Conservation (phyloP, 2,888 invertebrate species). For the Tuberolachnus salignus region DNA sequence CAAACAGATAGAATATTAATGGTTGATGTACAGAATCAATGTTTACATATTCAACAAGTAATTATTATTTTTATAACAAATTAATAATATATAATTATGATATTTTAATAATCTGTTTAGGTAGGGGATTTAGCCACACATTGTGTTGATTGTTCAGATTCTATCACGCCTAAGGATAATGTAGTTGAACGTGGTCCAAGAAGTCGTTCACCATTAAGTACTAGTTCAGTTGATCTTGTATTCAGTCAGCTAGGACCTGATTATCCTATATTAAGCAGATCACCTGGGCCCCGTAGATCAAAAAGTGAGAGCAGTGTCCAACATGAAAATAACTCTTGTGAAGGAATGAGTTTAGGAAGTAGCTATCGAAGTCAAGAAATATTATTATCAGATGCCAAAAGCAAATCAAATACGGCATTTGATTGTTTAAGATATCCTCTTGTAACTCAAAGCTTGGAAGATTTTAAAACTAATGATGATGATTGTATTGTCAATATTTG, state of each 20-base stretch:
- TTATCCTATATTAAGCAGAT: constrained; percentile 35
- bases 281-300: constrained; percentile 35
- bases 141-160: constrained; percentile 64
- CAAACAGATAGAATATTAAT: constrained; percentile 80
- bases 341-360: constrained; percentile 68
- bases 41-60: constrained; percentile 61
- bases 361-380: constrained; percentile 67
- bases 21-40: constrained; percentile 70
- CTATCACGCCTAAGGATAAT: constrained; percentile 60
- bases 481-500: constrained; percentile 62
- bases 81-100: neutral
- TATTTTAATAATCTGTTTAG: constrained; percentile 4
- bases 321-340: constrained; percentile 62
- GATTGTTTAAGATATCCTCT: constrained; percentile 43
- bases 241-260: constrained; percentile 48
- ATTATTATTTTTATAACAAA: constrained; percentile 9
- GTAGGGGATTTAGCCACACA: constrained; percentile 53
- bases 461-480: constrained; percentile 62
- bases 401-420: constrained; percentile 39
- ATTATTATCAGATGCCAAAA: constrained; percentile 62
- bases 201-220: constrained; percentile 60
- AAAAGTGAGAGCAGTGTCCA: constrained; percentile 49
- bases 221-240: constrained; percentile 59
- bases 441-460: constrained; percentile 63
- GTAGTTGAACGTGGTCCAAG: constrained; percentile 56